These are phyloP conservation scores for Leucophenga varia DNA, from an alignment of 1,140 invertebrate genomes.

Conservation along the genomic window DNA sequence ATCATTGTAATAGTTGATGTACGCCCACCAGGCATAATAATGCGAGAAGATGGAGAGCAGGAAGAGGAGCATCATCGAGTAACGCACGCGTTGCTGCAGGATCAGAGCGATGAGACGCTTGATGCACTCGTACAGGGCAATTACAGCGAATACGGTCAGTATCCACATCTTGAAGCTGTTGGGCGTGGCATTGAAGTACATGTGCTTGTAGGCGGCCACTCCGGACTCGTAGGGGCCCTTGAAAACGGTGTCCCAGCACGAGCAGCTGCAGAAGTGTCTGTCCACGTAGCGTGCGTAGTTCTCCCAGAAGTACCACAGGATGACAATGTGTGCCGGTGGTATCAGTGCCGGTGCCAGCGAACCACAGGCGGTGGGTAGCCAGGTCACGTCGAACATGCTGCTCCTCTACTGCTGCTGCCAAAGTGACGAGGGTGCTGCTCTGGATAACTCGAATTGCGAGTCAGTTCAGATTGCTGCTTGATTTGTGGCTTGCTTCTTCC, in stretches of 20 bases:
- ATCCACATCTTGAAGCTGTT: slow-evolving; percentile 79
- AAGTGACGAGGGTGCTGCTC: too few species aligned
- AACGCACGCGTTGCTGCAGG: slow-evolving; percentile 61
- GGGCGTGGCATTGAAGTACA: slow-evolving; percentile 79
- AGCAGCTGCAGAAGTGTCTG: slow-evolving; percentile 70
- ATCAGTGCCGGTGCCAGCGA: slow-evolving; percentile 54
- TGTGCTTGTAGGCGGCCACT: slow-evolving; percentile 74
- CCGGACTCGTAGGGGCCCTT: slow-evolving; percentile 80
- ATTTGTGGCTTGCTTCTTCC: too few species aligned
- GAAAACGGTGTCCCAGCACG: slow-evolving; percentile 80
- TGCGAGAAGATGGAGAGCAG: slow-evolving; percentile 74
- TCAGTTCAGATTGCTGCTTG: too few species aligned
- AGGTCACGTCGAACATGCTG: slow-evolving; percentile 46
- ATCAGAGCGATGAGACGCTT: slow-evolving; percentile 65
- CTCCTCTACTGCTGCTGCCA: too few species aligned
- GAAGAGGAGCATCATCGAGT: slow-evolving; percentile 73
- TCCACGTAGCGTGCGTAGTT: slow-evolving; percentile 70
- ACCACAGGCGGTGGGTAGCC: slow-evolving; percentile 51
- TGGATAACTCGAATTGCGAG: too few species aligned
- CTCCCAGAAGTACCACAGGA: slow-evolving; percentile 71
- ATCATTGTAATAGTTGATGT: slow-evolving; percentile 83
- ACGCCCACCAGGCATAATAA: slow-evolving; percentile 83
- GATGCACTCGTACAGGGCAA: slow-evolving; percentile 71
- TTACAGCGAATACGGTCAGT: slow-evolving; percentile 66
- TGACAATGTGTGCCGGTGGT: slow-evolving; percentile 66